These are phyloP conservation scores for Siniperca scherzeri DNA, from an alignment of 2,797 vertebrate species.

Conservation along the genomic window DNA sequence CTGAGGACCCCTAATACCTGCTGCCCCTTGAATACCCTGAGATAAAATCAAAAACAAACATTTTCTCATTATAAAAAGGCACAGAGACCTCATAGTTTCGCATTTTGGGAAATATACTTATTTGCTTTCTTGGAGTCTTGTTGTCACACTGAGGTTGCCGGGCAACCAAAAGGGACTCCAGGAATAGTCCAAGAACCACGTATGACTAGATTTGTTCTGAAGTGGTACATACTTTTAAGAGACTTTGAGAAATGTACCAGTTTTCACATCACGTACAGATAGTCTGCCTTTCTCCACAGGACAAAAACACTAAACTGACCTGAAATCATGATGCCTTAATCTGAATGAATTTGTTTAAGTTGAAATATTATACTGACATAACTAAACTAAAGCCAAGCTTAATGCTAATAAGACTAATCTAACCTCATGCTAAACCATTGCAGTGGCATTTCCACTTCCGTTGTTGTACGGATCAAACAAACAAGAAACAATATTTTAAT, in stretches of 20 bases:
- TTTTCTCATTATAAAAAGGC: not conserved
- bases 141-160: not conserved
- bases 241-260: not conserved
- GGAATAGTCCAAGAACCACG: not conserved
- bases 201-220: not conserved
- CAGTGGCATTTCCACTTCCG: too few species aligned
- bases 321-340: not conserved
- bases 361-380: not conserved
- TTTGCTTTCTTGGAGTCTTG: not conserved
- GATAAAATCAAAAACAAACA: constrained; percentile 25
- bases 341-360: too few species aligned
- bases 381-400: not conserved
- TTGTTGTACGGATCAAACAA: not conserved
- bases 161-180: not conserved
- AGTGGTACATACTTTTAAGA: not conserved
- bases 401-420: too few species aligned
- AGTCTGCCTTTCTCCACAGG: not conserved
- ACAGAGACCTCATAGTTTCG: not conserved
- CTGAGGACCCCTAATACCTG: constrained; percentile 83
- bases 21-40: constrained; percentile 84
- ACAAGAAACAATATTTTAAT: not conserved
- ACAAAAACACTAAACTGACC: not conserved
- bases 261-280: not conserved
- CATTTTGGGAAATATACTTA: not conserved
- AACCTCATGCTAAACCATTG: too few species aligned